phyloP scores from a whole-genome alignment of 2,888 invertebrate genomes.

The Lasioglossum vierecki region DNA sequence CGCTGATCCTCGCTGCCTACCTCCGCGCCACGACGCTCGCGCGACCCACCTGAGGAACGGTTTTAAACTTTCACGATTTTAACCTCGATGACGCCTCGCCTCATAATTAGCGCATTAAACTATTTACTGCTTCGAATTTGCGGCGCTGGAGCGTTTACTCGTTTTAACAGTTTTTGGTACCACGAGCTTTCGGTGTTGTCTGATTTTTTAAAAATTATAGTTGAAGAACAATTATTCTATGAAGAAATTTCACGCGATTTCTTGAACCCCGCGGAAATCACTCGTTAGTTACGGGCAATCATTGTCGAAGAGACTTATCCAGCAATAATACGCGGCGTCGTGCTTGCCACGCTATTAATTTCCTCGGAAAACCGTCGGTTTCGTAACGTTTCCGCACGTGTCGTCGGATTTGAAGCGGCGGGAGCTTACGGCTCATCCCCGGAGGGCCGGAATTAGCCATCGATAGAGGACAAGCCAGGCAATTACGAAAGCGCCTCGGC shows the following conservation, averaged over 20 bases:
- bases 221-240: not conserved
- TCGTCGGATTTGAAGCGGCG: constrained; percentile 48
- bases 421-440: constrained; percentile 50
- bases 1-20: constrained; percentile 52
- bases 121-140: not conserved
- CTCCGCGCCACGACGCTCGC: not conserved
- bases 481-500: constrained; percentile 58
- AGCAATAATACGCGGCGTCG: not conserved
- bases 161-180: not conserved
- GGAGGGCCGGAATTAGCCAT: constrained; percentile 56
- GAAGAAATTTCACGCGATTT: not conserved
- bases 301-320: not conserved
- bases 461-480: constrained; percentile 54
- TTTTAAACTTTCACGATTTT: not conserved
- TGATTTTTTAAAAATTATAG: too few relatives aligned
- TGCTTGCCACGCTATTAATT: constrained; percentile 41
- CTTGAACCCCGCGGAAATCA: not conserved
- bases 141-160: not conserved
- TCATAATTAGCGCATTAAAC: not conserved
- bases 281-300: not conserved
- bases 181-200: too few relatives aligned
- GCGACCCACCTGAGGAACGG: not conserved
- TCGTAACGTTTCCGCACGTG: constrained; percentile 49
- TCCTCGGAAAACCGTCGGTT: constrained; percentile 44
- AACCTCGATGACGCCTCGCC: not conserved